Evolutionary conservation across 23 tunicate species (phyloP).

Genomic region (Halocynthia roretzi): DNA sequence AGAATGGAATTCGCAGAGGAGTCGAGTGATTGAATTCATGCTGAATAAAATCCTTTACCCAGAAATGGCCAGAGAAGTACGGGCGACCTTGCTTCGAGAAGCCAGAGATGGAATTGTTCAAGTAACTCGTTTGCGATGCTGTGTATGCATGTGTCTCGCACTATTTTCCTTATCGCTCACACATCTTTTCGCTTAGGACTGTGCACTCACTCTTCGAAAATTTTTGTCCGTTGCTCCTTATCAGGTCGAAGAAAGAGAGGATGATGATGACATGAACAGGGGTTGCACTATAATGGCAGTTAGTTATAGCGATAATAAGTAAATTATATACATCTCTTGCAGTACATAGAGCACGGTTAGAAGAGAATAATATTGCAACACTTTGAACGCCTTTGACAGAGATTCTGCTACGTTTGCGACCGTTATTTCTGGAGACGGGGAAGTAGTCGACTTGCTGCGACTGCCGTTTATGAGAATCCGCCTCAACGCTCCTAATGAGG

Average conservation of each 20-base stretch:
- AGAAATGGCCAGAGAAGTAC: constrained; percentile 70
- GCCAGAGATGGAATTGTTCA: constrained; percentile 85
- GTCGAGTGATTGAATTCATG: constrained; percentile 69
- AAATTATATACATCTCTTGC: not conserved
- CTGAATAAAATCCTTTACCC: constrained; percentile 77
- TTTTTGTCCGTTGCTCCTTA: constrained; percentile 54
- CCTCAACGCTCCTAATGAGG: constrained; percentile 38
- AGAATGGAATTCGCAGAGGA: constrained; percentile 88
- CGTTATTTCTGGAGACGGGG: constrained; percentile 56
- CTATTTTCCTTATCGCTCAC: not conserved
- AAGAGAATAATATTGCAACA: not conserved
- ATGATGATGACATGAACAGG: constrained; percentile 34
- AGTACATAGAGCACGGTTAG: not conserved
- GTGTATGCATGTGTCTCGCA: not conserved
- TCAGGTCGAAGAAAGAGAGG: constrained; percentile 71
- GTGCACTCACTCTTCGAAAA: constrained; percentile 66
- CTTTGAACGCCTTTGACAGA: not conserved
- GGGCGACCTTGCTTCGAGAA: constrained; percentile 43
- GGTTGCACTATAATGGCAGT: constrained; percentile 70
- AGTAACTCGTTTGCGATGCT: constrained; percentile 17
- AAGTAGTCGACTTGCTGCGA: constrained; percentile 46
- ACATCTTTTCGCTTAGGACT: constrained; percentile 36
- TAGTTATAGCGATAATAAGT: constrained; percentile 87
- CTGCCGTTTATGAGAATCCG: constrained; percentile 52
- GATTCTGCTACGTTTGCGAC: constrained; percentile 82